Percentiles rank a stretch among this genome's conserved stretches.
Conservation (phyloP, 2,888 invertebrate species). For the Cyclophora punctaria region DNA sequence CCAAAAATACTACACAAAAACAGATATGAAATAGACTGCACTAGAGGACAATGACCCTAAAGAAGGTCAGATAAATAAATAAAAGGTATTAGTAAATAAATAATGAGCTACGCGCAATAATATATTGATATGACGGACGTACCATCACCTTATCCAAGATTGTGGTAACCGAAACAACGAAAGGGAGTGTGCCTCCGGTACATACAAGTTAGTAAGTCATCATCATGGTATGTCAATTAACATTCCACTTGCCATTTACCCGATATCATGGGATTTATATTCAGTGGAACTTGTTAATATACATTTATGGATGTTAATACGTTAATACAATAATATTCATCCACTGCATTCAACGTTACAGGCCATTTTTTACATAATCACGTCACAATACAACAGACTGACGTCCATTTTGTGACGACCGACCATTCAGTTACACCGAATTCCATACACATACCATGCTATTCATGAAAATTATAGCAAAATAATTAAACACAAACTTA, state of each 20-base stretch:
- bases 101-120: neutral
- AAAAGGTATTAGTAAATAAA: neutral
- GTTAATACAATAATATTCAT: too few relatives aligned
- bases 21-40: conserved; percentile 2
- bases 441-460: neutral
- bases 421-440: conserved; percentile 12
- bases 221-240: neutral
- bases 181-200: conserved; percentile 10
- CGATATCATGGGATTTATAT: conserved; percentile 15
- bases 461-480: too few relatives aligned
- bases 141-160: conserved; percentile 16
- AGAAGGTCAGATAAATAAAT: conserved; percentile 42
- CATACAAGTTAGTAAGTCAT: neutral
- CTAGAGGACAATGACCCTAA: conserved; percentile 48
- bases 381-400: conserved; percentile 53
- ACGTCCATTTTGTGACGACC: conserved; percentile 68
- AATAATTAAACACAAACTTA: too few relatives aligned
- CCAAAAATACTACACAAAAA: conserved; percentile 2
- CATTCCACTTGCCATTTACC: conserved; percentile 3
- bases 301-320: too few relatives aligned
- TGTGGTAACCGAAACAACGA: conserved; percentile 13
- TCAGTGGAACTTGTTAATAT: conserved; percentile 16
- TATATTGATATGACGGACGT: conserved; percentile 8
- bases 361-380: conserved; percentile 60
- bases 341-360: too few relatives aligned